Conservation (phyloP, 2,797 vertebrate genomes). For the Chelidonichthys spinosus region DNA sequence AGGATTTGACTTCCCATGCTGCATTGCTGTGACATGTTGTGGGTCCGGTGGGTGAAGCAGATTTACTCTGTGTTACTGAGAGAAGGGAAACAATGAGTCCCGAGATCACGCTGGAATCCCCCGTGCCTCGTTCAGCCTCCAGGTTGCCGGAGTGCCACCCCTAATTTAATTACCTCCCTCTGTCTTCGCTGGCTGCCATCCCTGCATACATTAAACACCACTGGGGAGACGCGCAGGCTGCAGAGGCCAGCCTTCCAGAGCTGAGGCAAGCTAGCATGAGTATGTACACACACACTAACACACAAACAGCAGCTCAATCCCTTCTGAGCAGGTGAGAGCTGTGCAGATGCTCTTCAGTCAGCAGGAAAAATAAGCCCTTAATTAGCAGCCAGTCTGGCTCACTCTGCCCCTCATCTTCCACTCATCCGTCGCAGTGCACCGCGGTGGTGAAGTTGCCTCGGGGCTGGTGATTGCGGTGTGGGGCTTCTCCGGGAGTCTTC, state of each 20-base stretch:
- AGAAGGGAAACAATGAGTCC: constrained; percentile 49
- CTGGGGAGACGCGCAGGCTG: constrained; percentile 35
- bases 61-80: constrained; percentile 33
- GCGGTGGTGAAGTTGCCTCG: constrained; percentile 70
- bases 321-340: constrained; percentile 74
- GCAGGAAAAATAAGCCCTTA: constrained; percentile 77
- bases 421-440: constrained; percentile 61
- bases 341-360: constrained; percentile 75
- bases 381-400: constrained; percentile 75
- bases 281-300: constrained; percentile 12
- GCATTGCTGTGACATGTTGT: constrained; percentile 24
- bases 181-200: constrained; percentile 61
- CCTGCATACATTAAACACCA: constrained; percentile 64
- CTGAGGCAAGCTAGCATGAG: constrained; percentile 18
- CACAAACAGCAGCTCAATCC: constrained; percentile 49
- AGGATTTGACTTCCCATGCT: constrained; percentile 46
- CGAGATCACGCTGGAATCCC: constrained; percentile 55
- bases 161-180: constrained; percentile 76
- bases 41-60: constrained; percentile 41
- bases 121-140: constrained; percentile 62
- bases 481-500: constrained; percentile 73
- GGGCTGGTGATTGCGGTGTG: constrained; percentile 73
- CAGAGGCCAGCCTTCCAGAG: constrained; percentile 45
- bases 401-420: constrained; percentile 44
- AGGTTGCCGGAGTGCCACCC: constrained; percentile 65